A percentile compares a stretch with the other conserved stretches of the same genome.
Evolutionary conservation across 2,888 invertebrate genomes (phyloP).

Genomic region (Oscheius sp.): DNA sequence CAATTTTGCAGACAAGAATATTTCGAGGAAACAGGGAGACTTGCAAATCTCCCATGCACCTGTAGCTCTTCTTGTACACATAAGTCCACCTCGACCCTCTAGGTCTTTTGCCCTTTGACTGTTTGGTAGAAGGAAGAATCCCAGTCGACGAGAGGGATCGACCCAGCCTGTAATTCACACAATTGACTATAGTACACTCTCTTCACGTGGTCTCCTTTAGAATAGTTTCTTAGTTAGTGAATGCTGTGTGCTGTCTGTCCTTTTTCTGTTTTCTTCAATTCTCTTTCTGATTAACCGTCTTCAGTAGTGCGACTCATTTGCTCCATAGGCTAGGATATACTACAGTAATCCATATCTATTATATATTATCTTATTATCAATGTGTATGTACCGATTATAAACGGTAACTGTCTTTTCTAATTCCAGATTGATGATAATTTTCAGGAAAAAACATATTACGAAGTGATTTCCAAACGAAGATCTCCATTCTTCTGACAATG

Average conservation of each 20-base stretch:
- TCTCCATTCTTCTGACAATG: too few species aligned
- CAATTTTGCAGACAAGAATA: background rate
- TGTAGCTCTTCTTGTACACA: too few species aligned
- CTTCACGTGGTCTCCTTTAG: background rate
- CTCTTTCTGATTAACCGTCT: background rate
- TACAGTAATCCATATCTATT: slow-evolving; percentile 12
- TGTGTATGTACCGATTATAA: slow-evolving; percentile 2
- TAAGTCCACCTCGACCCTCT: too few species aligned
- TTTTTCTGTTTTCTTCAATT: background rate
- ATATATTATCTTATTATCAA: background rate
- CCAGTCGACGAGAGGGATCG: too few species aligned
- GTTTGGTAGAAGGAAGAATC: too few species aligned
- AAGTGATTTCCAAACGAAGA: slow-evolving; percentile 8
- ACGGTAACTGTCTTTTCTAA: background rate
- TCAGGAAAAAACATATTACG: slow-evolving; percentile 24
- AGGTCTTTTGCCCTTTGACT: too few species aligned
- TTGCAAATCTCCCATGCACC: too few species aligned
- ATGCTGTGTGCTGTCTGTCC: background rate
- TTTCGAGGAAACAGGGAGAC: background rate
- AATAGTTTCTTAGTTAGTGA: background rate
- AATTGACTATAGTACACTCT: background rate
- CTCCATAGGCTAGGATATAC: background rate
- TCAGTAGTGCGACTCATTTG: background rate
- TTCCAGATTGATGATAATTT: background rate
- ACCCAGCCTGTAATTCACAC: too few species aligned